Evolutionary conservation across 2,113 vertebrate species (phyloP).

Genomic region (Calyptommatus sinebrachiatus): DNA sequence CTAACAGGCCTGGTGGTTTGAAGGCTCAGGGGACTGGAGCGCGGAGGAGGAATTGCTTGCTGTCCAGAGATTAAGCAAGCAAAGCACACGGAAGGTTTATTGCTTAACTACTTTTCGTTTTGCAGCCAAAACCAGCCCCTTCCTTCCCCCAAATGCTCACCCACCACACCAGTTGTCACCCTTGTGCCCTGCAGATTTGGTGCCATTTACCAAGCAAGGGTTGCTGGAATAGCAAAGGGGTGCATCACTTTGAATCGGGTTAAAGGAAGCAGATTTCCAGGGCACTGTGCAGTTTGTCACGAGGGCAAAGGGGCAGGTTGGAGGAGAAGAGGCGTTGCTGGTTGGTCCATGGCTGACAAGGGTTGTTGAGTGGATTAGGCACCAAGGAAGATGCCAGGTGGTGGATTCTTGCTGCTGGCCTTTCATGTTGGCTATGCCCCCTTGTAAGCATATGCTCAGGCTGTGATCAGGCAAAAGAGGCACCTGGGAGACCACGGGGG

Average conservation of each 20-base stretch:
- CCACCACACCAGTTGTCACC: neutral
- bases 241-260: neutral
- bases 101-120: too few relatives aligned
- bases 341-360: neutral
- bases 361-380: neutral
- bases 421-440: too few relatives aligned
- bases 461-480: too few relatives aligned
- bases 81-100: neutral
- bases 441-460: too few relatives aligned
- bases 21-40: neutral
- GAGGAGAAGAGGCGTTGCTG: neutral
- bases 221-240: neutral
- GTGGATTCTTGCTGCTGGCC: neutral
- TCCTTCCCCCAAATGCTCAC: too few relatives aligned
- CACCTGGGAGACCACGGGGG: too few relatives aligned
- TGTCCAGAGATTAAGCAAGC: neutral
- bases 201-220: neutral
- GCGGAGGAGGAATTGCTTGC: too few relatives aligned
- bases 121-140: neutral
- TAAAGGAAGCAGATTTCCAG: neutral
- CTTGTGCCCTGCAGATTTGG: neutral
- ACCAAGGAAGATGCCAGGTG: neutral
- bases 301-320: neutral
- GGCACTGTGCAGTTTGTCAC: neutral
- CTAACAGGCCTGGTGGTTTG: neutral